Conservation (phyloP, 2,888 invertebrate species). For the Laspeyria flexula region DNA sequence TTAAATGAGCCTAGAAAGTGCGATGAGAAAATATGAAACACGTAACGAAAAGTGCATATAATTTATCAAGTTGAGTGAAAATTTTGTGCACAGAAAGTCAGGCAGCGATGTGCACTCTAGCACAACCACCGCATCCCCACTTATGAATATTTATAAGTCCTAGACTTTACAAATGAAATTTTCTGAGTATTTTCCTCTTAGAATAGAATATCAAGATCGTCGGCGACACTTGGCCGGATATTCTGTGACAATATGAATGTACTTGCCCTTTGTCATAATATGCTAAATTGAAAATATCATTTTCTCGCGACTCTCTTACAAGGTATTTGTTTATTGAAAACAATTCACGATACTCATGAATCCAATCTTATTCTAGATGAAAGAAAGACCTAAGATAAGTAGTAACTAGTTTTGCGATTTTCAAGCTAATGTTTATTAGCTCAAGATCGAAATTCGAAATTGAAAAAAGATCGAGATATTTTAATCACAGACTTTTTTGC, state of each 20-base stretch:
- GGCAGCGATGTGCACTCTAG: slow-evolving; percentile 15
- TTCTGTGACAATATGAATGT: slow-evolving; percentile 14
- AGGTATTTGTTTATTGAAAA: not conserved
- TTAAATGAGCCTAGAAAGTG: not conserved
- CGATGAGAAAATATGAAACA: not conserved
- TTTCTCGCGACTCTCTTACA: not conserved
- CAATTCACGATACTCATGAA: not conserved
- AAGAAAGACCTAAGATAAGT: no score
- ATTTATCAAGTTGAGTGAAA: slow-evolving; percentile 18
- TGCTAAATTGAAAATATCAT: slow-evolving; percentile 5
- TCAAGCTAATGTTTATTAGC: no score
- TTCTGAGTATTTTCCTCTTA: slow-evolving; percentile 45
- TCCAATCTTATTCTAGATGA: no score
- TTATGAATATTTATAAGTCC: slow-evolving; percentile 51
- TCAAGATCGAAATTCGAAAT: no score
- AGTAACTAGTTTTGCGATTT: no score
- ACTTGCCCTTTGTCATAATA: slow-evolving; percentile 9
- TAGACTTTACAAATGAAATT: slow-evolving; percentile 42
- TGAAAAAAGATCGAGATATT: no score
- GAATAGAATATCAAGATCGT: slow-evolving; percentile 39
- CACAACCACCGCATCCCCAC: slow-evolving; percentile 14
- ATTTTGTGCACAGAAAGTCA: slow-evolving; percentile 24
- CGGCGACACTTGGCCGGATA: slow-evolving; percentile 19
- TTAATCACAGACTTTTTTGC: no score
- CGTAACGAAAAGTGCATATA: slow-evolving; percentile 22